Conservation (phyloP, 2,797 vertebrate genomes). For the Xenentodon cancila region DNA sequence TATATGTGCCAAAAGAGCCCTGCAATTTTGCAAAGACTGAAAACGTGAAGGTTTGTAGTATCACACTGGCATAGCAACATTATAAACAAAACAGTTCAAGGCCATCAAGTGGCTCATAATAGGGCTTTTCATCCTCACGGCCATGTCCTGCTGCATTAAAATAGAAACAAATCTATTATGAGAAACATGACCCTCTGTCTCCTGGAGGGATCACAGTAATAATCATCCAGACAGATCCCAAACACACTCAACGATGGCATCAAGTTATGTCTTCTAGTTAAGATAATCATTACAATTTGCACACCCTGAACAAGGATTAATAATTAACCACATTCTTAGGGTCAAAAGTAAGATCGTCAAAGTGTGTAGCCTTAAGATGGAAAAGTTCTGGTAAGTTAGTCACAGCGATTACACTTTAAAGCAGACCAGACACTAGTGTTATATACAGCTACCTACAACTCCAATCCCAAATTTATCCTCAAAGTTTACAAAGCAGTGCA, state of each 20-base stretch:
- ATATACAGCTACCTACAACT: not conserved
- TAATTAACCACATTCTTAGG: conserved; percentile 52
- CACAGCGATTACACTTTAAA: not conserved
- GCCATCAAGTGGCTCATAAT: conserved; percentile 24
- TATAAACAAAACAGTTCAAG: conserved; percentile 24
- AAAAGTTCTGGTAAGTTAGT: conserved; percentile 19
- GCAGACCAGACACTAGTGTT: conserved; percentile 2
- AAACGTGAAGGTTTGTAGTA: conserved; percentile 8
- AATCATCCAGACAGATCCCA: conserved; percentile 18
- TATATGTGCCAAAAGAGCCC: not conserved
- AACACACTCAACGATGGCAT: conserved; percentile 7
- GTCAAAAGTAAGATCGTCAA: conserved; percentile 13
- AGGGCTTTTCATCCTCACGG: conserved; percentile 20
- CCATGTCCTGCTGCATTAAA: conserved; percentile 30
- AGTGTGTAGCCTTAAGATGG: not conserved
- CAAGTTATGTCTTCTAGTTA: conserved; percentile 11
- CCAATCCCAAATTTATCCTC: not conserved
- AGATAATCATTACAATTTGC: conserved; percentile 63
- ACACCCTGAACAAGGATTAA: conserved; percentile 53
- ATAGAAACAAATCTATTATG: conserved; percentile 33
- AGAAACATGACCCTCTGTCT: conserved; percentile 23
- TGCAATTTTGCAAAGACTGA: not conserved
- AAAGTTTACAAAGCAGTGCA: conserved; percentile 6
- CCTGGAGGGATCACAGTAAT: conserved; percentile 17
- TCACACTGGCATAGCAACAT: not conserved